phyloP scores from a whole-genome alignment of 2,888 invertebrate species.

The Crioceris asparagi region DNA sequence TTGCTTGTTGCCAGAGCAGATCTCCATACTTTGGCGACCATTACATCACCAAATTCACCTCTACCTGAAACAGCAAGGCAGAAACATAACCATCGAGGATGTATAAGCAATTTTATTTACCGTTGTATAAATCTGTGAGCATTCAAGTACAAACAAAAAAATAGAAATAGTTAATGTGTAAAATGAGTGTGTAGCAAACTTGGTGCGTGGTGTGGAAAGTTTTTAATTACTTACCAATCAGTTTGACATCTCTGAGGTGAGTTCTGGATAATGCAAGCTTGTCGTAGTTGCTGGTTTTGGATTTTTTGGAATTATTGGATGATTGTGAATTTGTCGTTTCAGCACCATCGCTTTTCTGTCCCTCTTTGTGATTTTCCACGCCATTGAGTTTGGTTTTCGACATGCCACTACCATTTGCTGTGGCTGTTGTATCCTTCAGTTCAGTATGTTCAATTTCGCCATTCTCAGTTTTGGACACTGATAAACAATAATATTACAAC shows the following conservation, averaged over 20 bases:
- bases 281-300: conserved; percentile 57
- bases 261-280: conserved; percentile 64
- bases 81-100: too few species aligned
- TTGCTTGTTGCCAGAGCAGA: conserved; percentile 23
- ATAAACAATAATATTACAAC: conserved; percentile 9
- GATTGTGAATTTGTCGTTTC: conserved; percentile 52
- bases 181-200: too few species aligned
- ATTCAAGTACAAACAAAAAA: not conserved
- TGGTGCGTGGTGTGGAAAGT: too few species aligned
- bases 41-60: conserved; percentile 88
- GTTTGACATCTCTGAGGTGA: conserved; percentile 57
- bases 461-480: conserved; percentile 54
- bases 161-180: too few species aligned
- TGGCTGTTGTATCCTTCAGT: conserved; percentile 47
- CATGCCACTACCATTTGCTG: conserved; percentile 39
- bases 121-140: not conserved
- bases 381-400: conserved; percentile 45
- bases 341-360: conserved; percentile 55
- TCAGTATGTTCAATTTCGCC: conserved; percentile 46
- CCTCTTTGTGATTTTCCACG: conserved; percentile 46
- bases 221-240: conserved; percentile 43
- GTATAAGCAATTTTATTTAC: not conserved
- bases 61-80: conserved; percentile 41
- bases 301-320: conserved; percentile 46
- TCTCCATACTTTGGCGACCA: conserved; percentile 53